Percentiles rank a stretch among this genome's conserved stretches.
phyloP scores from a whole-genome alignment of 2,888 invertebrate species.

The Caenorhabditis doughertyi region DNA sequence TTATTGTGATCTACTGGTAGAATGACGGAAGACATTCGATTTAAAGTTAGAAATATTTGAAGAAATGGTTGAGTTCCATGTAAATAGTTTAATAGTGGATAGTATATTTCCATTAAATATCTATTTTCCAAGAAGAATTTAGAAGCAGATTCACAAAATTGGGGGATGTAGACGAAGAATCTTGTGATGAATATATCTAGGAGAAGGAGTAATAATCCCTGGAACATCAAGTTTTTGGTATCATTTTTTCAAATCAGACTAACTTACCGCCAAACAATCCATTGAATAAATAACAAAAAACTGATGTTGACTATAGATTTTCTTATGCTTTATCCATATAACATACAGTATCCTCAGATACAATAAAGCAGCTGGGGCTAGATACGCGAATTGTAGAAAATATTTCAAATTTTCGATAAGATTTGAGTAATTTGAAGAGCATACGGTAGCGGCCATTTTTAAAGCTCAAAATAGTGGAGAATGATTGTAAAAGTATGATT shows the following conservation, averaged over 20 bases:
- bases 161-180: slow-evolving; percentile 50
- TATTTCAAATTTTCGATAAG: slow-evolving; percentile 34
- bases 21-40: slow-evolving; percentile 49
- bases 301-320: slow-evolving; percentile 34
- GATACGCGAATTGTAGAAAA: slow-evolving; percentile 15
- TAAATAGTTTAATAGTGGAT: slow-evolving; percentile 51
- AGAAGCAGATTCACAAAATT: slow-evolving; percentile 25
- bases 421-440: not conserved
- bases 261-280: slow-evolving; percentile 44
- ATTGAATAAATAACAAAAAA: slow-evolving; percentile 49
- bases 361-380: slow-evolving; percentile 24
- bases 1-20: slow-evolving; percentile 38
- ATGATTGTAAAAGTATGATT: too few species aligned
- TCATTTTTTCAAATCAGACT: too few species aligned
- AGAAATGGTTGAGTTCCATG: slow-evolving; percentile 44
- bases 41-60: slow-evolving; percentile 50
- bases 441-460: too few species aligned
- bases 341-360: slow-evolving; percentile 40
- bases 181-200: slow-evolving; percentile 50
- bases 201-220: slow-evolving; percentile 37
- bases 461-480: too few species aligned
- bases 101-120: slow-evolving; percentile 42
- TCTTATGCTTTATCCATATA: slow-evolving; percentile 38
- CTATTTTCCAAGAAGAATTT: slow-evolving; percentile 27
- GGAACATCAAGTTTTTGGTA: too few species aligned